Conservation (phyloP, 2,888 invertebrate genomes). For the Drosophila atripex region DNA sequence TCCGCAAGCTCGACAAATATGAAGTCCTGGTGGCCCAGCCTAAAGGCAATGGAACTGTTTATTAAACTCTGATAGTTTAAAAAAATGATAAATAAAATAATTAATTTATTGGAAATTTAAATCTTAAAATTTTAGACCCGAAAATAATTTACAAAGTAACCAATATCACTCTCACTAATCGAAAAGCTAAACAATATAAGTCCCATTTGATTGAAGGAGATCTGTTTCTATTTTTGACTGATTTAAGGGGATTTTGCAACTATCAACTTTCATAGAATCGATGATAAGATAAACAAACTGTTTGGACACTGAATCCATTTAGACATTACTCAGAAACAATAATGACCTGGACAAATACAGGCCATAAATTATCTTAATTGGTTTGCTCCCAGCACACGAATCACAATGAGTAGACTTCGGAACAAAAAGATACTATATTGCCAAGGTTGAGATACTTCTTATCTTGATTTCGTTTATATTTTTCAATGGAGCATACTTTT, state of each 20-base stretch:
- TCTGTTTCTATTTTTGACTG: background rate
- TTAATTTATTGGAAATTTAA: background rate
- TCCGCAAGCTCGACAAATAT: constrained; percentile 48
- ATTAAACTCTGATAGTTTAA: background rate
- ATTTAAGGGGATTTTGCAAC: constrained; percentile 17
- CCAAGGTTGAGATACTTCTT: background rate
- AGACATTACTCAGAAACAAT: constrained; percentile 12
- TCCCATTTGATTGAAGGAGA: constrained; percentile 15
- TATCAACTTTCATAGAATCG: constrained; percentile 15
- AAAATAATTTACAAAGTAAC: background rate
- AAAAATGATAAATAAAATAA: background rate
- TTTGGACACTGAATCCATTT: background rate
- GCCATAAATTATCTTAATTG: constrained; percentile 6
- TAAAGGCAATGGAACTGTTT: constrained; percentile 24
- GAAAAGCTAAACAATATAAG: no score
- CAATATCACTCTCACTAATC: background rate
- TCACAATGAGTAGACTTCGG: background rate
- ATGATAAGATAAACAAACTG: constrained; percentile 23
- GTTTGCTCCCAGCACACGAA: background rate
- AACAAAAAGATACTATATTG: background rate
- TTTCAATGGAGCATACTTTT: constrained; percentile 2
- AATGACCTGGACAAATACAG: background rate
- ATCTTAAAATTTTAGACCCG: background rate
- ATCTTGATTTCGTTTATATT: background rate
- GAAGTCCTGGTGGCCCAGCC: constrained; percentile 47